A percentile compares a stretch with the other conserved stretches of the same genome.
Conservation (phyloP, 1,140 invertebrate genomes). For the Euwallacea fornicatus region DNA sequence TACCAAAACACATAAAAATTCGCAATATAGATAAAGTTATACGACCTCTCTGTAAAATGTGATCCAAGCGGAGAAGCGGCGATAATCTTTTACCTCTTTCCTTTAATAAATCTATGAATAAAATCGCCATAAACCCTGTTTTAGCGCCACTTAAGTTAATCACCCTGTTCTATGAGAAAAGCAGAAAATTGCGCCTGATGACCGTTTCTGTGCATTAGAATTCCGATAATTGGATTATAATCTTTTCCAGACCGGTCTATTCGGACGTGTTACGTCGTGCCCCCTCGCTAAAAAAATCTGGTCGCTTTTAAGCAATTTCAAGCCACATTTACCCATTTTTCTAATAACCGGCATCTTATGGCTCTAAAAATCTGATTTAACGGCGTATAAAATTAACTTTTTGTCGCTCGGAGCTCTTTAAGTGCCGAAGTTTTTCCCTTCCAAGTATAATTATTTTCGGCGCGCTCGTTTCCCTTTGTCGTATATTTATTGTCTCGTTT, state of each 20-base stretch:
- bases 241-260: neutral
- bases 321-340: constrained; percentile 25
- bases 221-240: neutral
- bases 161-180: constrained; percentile 24
- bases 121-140: constrained; percentile 33
- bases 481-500: constrained; percentile 13
- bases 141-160: constrained; percentile 33
- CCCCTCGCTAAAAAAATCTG: neutral
- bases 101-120: constrained; percentile 37
- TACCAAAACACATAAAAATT: constrained; percentile 25
- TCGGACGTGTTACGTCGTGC: neutral
- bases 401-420: constrained; percentile 21
- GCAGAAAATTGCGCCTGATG: constrained; percentile 1
- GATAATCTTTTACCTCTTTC: constrained; percentile 37
- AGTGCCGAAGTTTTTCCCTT: constrained; percentile 22
- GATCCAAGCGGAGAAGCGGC: constrained; percentile 16
- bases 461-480: neutral
- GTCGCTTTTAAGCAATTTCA: constrained; percentile 15
- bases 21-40: constrained; percentile 30
- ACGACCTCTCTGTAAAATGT: constrained; percentile 28
- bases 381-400: constrained; percentile 32
- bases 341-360: constrained; percentile 24
- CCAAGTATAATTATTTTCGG: constrained; percentile 27
- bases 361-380: constrained; percentile 26
- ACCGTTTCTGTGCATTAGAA: neutral